A percentile compares a stretch with the other conserved stretches of the same genome.
Conservation (phyloP, 1,140 invertebrate species). For the Ips typographus region DNA sequence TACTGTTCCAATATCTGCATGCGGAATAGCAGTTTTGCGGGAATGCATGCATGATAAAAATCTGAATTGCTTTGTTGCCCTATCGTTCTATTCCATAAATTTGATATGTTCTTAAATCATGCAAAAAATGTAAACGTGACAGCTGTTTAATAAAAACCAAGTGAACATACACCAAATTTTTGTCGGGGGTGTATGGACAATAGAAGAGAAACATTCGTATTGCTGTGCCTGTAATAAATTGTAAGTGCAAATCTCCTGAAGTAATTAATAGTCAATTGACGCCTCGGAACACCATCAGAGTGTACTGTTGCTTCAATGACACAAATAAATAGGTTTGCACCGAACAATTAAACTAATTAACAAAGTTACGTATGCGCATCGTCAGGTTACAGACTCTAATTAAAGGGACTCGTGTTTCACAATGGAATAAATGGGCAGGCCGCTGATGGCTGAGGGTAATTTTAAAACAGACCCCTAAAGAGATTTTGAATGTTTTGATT, state of each 20-base stretch:
- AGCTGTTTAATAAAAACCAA: too few species aligned
- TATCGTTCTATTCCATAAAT: too few species aligned
- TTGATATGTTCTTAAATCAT: too few species aligned
- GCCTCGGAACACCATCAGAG: too few species aligned
- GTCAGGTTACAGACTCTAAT: conserved; percentile 18
- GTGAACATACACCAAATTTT: too few species aligned
- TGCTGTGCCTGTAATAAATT: too few species aligned
- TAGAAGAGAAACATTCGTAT: too few species aligned
- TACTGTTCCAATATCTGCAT: conserved; percentile 17
- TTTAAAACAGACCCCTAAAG: conserved; percentile 12
- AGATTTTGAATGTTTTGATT: conserved; percentile 20
- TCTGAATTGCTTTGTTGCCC: conserved; percentile 11
- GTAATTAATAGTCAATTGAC: too few species aligned
- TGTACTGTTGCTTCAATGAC: neutral
- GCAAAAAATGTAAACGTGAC: too few species aligned
- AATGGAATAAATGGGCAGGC: conserved; percentile 14
- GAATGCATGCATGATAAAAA: conserved; percentile 14
- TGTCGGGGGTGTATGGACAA: too few species aligned
- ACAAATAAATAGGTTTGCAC: conserved; percentile 2
- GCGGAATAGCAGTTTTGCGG: conserved; percentile 18
- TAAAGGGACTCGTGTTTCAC: conserved; percentile 18
- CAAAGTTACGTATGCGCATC: conserved; percentile 13
- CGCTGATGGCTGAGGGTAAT: conserved; percentile 7
- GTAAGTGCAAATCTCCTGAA: too few species aligned
- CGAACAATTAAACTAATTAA: conserved; percentile 9